phyloP scores from a whole-genome alignment of 2,113 vertebrate genomes.

The Chloebia gouldiae region DNA sequence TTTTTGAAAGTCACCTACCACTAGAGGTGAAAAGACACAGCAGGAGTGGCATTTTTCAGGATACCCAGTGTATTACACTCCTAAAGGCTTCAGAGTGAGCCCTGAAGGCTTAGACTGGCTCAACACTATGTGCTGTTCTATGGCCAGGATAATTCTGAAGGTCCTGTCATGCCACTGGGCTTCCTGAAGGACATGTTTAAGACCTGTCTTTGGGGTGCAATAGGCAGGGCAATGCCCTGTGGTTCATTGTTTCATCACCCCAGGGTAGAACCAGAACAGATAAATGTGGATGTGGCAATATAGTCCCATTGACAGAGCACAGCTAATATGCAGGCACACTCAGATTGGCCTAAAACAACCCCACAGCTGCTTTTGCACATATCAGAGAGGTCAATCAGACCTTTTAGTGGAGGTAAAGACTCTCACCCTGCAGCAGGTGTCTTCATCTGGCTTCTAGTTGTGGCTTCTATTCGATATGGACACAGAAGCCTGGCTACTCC shows the following conservation, averaged over 20 bases:
- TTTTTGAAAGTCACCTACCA: neutral
- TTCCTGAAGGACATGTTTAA: neutral
- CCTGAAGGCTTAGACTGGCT: neutral
- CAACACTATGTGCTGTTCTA: accelerated
- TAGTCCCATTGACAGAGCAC: neutral
- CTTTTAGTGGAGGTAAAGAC: neutral
- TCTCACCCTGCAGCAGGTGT: neutral
- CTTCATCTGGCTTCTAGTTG: neutral
- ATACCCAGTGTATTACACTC: neutral
- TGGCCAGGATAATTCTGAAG: neutral
- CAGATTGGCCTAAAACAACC: neutral
- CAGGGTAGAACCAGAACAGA: neutral
- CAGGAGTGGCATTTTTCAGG: neutral
- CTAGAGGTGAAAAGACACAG: neutral
- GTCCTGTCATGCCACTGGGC: accelerated
- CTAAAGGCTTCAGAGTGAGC: neutral
- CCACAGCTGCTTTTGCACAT: accelerated
- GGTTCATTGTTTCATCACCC: neutral
- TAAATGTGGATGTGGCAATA: accelerated
- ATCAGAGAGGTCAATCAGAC: neutral
- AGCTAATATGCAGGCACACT: accelerated
- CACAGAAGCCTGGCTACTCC: neutral
- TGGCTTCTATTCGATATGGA: neutral
- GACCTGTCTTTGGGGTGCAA: neutral
- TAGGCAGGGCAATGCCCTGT: neutral